Base-by-base conservation (phyloP, 35 echinoderm and acorn worm genomes). In the Stichopus chloronotus region DNA sequence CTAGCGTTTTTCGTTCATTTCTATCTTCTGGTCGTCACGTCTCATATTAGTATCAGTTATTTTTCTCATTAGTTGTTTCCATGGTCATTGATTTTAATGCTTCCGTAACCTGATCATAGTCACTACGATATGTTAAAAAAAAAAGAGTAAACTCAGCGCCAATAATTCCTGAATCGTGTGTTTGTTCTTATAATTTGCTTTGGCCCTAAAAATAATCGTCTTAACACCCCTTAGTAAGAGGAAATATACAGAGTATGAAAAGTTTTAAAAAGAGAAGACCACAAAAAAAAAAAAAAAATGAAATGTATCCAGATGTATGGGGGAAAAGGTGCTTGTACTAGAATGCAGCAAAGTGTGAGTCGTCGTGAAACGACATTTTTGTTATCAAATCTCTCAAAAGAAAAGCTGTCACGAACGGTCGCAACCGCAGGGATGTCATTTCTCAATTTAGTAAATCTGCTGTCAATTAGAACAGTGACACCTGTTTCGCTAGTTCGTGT, bases 381-480 rank as follows among this genome's bases (percentile, higher is more conserved):
- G 17, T 72, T 72, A 72, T 72, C 69, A 72, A 72, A 72, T 72
- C 69, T 72, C 19, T 17, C 7, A 14, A 65, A 43, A 43, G 3
- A 72, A 72, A 30, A 83, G 56, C 80, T 83, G 80, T 83, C 43
- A 83, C 56, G 30, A 53, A 6, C 21, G 5, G 12, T 55, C 56
- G 69, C 69, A 16, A 55, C 80, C 80, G 80, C 80, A 55, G 80
- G 80, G 80, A 83, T 83, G 80, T 83, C 56, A 83, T 83, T 83
- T 83, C 80, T 56, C 25, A 83, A 83, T 56, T 55, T 83, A 55
- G 16, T 56, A 14, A 83, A 53, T 11, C 19, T 53, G 9, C 56
- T 83, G 80, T 83, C 80, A 83, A 57, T 55, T 55, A 53, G 12
- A 56, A 56, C 30, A 56, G 80, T 83, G 80, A 83, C 80, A 83